Base-by-base conservation (phyloP, 1,140 invertebrate species). In the Nebria ingens region DNA sequence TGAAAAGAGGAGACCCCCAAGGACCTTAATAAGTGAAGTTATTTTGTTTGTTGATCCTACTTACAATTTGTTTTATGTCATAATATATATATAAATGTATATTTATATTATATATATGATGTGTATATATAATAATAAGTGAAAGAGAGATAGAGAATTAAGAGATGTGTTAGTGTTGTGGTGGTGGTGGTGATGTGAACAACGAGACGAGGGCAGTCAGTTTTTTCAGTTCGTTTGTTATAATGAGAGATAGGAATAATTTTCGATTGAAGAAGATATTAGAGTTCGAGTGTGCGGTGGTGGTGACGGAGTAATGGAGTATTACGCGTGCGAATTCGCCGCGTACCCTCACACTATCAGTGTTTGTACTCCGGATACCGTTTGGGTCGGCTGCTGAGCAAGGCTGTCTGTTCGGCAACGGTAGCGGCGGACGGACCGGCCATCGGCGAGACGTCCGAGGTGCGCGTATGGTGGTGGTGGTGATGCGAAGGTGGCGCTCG, bases 321-420 rank as follows among this genome's bases (percentile, higher is more conserved):
- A 21, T 11, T 53, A 17, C 52, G 53, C 53, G 51, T 21, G 53
- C 53, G 42, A 19, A 53, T 29, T 19, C 40, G 58, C 20, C 50
- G 55, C 45, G 56, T 58, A 54, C 50, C 56, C 59, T 64, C 58
- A 66, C 67, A 70, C 64, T 75, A 77, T 79, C 77, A 79, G 76
- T 79, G 77, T 68, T 79, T 78, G 72, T 79, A 79, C 71, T 79
- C 77, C 60, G 77, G 77, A 69, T 77, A 78, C 62, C 76, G 72
- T 63, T 76, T 74, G 54, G 72, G 71, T 38, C 68, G 58, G 59
- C 71, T 65, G 60, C 71, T 70, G 61, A 65, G 60, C 60, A 59
- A 59, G 50, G 58, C 60, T 23, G 64, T 62, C 62, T 67, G 63
- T 56, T 65, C 58, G 50, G 61, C 63, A 55, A 60, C 63, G 56